These are phyloP conservation scores for Pseudopodoces humilis DNA, from an alignment of 2,113 vertebrate genomes.

Conservation along the genomic window DNA sequence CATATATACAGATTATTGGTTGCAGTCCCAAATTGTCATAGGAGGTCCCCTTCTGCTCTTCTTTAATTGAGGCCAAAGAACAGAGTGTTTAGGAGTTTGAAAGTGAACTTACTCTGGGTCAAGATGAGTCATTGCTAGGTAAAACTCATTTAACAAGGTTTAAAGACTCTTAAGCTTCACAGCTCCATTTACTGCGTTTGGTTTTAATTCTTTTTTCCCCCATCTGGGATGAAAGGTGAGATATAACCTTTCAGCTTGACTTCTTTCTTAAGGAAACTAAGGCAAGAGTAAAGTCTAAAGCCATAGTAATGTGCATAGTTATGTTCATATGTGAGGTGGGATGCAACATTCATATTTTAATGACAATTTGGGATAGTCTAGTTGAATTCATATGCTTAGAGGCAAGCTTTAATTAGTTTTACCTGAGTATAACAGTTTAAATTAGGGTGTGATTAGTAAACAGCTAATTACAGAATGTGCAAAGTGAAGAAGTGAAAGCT, in stretches of 20 bases:
- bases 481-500: not conserved
- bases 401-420: not conserved
- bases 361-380: not conserved
- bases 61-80: not conserved
- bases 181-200: not conserved
- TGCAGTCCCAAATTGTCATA: not conserved
- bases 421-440: not conserved
- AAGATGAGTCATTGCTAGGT: not conserved
- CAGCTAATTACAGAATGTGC: not conserved
- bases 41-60: not conserved
- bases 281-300: not conserved
- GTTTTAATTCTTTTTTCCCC: not conserved
- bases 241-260: not conserved
- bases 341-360: not conserved
- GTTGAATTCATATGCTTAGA: not conserved
- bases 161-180: not conserved
- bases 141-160: not conserved
- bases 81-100: not conserved
- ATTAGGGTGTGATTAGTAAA: not conserved
- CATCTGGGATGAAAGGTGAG: not conserved
- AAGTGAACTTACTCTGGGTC: not conserved
- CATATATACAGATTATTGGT: rapidly evolving
- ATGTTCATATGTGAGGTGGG: not conserved
- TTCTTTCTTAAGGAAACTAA: not conserved
- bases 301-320: not conserved